phyloP scores from a whole-genome alignment of 1,140 invertebrate species.

The Apocrypta bakeri region DNA sequence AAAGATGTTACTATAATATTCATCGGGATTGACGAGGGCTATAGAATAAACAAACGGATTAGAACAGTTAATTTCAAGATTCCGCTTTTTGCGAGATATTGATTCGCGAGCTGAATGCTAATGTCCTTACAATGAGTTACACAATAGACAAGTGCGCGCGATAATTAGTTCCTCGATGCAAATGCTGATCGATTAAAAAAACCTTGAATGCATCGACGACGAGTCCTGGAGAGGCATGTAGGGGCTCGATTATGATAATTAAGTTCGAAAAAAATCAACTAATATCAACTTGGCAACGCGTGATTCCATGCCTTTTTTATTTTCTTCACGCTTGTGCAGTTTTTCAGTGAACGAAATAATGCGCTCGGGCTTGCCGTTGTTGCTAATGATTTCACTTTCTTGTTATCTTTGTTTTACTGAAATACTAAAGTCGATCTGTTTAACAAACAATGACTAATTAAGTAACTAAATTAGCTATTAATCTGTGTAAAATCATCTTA shows the following conservation, averaged over 20 bases:
- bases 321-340: background rate
- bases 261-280: slow-evolving; percentile 52
- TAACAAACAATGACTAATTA: slow-evolving; percentile 8
- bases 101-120: slow-evolving; percentile 55
- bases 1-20: too few relatives aligned
- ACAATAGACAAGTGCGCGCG: slow-evolving; percentile 53
- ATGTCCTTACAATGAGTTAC: slow-evolving; percentile 58
- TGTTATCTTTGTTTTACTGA: slow-evolving; percentile 28
- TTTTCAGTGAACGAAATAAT: background rate
- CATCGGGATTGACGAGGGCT: too few relatives aligned
- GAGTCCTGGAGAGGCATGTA: slow-evolving; percentile 52
- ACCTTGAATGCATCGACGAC: slow-evolving; percentile 58
- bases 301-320: too few relatives aligned
- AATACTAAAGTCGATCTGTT: slow-evolving; percentile 52
- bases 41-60: background rate
- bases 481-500: slow-evolving; percentile 37
- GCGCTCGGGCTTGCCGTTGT: background rate
- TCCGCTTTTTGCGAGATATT: slow-evolving; percentile 30
- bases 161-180: slow-evolving; percentile 66
- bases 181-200: slow-evolving; percentile 61
- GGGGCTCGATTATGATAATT: slow-evolving; percentile 67
- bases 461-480: background rate
- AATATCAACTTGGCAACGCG: too few relatives aligned
- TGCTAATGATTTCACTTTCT: slow-evolving; percentile 31
- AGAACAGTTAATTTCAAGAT: background rate